These are phyloP conservation scores for Stictonetta naevosa DNA, from an alignment of 2,113 vertebrate genomes.

Conservation along the genomic window DNA sequence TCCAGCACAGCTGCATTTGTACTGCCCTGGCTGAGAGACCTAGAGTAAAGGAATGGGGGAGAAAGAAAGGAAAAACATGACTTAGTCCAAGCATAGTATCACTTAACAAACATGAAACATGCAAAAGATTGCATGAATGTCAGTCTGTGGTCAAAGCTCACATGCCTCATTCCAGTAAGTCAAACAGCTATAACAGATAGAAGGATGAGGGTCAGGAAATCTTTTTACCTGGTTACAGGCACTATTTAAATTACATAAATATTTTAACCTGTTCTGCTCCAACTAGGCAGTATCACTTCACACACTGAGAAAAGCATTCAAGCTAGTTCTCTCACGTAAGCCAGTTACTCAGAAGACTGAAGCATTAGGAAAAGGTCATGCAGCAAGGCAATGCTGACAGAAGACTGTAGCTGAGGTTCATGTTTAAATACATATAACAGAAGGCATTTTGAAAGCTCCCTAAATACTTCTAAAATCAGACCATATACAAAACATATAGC, in stretches of 20 bases:
- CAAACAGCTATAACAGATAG: constrained; percentile 58
- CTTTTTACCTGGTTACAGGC: constrained; percentile 32
- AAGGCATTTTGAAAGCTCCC: neutral
- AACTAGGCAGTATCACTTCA: constrained; percentile 46
- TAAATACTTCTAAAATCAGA: neutral
- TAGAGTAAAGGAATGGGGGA: constrained; percentile 45
- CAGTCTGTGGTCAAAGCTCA: constrained; percentile 66
- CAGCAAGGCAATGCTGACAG: constrained; percentile 60
- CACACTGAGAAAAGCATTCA: constrained; percentile 44
- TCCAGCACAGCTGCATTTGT: constrained; percentile 91
- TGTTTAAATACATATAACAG: neutral
- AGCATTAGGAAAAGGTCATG: constrained; percentile 76
- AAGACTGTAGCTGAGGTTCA: neutral
- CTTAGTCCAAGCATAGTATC: neutral
- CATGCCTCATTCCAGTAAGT: constrained; percentile 78
- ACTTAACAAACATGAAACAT: neutral
- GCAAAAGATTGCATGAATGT: constrained; percentile 52
- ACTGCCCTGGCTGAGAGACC: constrained; percentile 97
- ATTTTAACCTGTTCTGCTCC: constrained; percentile 21
- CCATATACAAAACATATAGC: neutral
- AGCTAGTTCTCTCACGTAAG: constrained; percentile 39
- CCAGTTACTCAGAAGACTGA: constrained; percentile 12
- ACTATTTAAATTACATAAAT: neutral
- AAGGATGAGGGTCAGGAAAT: constrained; percentile 29
- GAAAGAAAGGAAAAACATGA: constrained; percentile 21